phyloP scores from a whole-genome alignment of 2,797 vertebrate species.

The Ctenosaura bakeri region DNA sequence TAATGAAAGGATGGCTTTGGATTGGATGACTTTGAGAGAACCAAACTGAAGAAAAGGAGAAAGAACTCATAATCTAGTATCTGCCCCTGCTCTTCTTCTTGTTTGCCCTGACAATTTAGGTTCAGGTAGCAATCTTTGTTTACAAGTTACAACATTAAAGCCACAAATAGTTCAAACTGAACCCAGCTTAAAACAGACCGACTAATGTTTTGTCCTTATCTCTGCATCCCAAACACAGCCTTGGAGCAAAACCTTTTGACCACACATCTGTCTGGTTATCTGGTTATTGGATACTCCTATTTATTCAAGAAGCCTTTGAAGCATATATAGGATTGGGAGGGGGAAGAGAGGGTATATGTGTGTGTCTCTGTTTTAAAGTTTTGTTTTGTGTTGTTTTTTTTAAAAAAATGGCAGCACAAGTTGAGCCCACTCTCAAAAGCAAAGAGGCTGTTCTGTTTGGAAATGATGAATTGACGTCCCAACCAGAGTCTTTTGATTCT shows the following conservation, averaged over 20 bases:
- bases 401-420: conserved; percentile 37
- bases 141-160: conserved; percentile 11
- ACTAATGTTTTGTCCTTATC: conserved; percentile 72
- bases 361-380: neutral
- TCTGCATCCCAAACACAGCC: conserved; percentile 65
- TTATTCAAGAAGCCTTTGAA: conserved; percentile 75
- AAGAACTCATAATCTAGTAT: neutral
- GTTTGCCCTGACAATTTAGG: neutral
- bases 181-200: conserved; percentile 58
- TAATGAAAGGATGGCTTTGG: neutral
- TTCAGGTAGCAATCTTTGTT: conserved; percentile 36
- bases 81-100: neutral
- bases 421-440: conserved; percentile 60
- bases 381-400: neutral
- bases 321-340: conserved; percentile 43
- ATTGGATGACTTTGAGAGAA: fast-evolving
- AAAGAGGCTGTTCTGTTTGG: conserved; percentile 58
- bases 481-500: conserved; percentile 51
- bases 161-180: conserved; percentile 30
- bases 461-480: conserved; percentile 52
- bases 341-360: neutral
- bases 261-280: conserved; percentile 63
- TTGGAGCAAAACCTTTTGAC: conserved; percentile 67
- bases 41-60: neutral
- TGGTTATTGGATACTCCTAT: conserved; percentile 76